phyloP scores from a whole-genome alignment of 2,888 invertebrate genomes.

The Epinotia brunnichana region DNA sequence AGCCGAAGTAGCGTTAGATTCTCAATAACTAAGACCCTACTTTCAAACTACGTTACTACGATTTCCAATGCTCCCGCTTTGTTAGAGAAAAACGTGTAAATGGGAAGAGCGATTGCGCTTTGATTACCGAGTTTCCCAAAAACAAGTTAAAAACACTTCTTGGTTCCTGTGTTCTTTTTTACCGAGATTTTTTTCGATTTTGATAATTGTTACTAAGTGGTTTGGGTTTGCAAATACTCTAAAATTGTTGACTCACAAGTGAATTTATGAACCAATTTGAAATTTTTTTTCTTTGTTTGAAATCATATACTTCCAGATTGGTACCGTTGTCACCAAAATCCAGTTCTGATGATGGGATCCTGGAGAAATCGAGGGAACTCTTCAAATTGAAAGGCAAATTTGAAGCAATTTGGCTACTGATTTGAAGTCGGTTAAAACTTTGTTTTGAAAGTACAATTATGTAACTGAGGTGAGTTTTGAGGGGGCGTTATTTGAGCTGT shows the following conservation, averaged over 20 bases:
- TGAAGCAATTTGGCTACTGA: no score
- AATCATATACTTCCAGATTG: no score
- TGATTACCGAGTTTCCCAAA: not conserved
- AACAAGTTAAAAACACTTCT: not conserved
- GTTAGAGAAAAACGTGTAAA: slow-evolving; percentile 18
- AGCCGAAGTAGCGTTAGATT: slow-evolving; percentile 62
- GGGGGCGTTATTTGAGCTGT: no score
- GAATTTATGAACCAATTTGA: no score
- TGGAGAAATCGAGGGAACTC: no score
- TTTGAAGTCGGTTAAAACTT: no score
- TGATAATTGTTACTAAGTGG: slow-evolving; percentile 11
- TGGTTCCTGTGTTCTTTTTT: slow-evolving; percentile 3
- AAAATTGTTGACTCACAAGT: not conserved
- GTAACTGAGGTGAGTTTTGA: no score
- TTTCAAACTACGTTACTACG: slow-evolving; percentile 9
- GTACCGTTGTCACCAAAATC: no score
- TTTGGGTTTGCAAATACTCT: not conserved
- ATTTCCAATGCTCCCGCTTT: slow-evolving; percentile 12
- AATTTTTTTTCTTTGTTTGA: no score
- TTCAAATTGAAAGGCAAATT: no score
- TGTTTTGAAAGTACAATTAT: no score
- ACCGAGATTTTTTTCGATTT: not conserved
- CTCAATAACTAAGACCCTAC: slow-evolving; percentile 44
- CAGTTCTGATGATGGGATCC: no score
- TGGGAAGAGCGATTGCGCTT: slow-evolving; percentile 10